phyloP scores from a whole-genome alignment of 2,797 vertebrate genomes.

The Crocodylus rhombifer region DNA sequence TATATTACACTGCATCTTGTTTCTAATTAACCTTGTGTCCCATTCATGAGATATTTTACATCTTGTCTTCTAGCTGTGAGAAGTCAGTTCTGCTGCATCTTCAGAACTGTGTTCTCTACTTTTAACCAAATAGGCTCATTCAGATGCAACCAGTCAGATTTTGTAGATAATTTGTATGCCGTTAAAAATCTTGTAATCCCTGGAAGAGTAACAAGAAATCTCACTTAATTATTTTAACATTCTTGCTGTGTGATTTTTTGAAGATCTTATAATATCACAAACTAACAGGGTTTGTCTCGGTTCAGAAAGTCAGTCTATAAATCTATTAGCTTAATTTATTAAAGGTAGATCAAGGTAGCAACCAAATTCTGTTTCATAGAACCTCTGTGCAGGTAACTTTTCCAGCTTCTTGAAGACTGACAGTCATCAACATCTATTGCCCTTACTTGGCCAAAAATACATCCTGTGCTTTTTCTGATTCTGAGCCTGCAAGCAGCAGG shows the following conservation, averaged over 20 bases:
- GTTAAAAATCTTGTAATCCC: background rate
- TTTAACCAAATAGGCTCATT: conserved; percentile 4
- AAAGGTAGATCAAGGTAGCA: conserved; percentile 15
- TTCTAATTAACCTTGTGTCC: background rate
- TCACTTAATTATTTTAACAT: background rate
- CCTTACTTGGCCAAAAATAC: background rate
- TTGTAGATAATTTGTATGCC: background rate
- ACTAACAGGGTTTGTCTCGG: conserved; percentile 1
- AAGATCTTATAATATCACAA: background rate
- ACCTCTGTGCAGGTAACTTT: background rate
- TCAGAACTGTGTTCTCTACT: background rate
- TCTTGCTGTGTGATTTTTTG: background rate
- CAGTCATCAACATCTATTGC: background rate
- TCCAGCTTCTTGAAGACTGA: background rate
- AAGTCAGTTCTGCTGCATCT: background rate
- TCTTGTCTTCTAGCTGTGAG: background rate
- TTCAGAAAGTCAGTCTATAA: conserved; percentile 39
- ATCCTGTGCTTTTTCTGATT: background rate
- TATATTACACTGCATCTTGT: background rate
- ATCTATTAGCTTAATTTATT: conserved; percentile 49
- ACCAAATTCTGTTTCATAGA: background rate
- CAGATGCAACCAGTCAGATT: background rate
- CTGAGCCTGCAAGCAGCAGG: background rate
- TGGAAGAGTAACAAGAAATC: too few species aligned
- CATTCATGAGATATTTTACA: background rate